Evolutionary conservation across 1,140 invertebrate genomes (phyloP).

Genomic region (Apis mellifera): Amel_HAv3.1 CM009934.2:9349001-9349500

Average conservation of each 20-base stretch:
- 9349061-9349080: not conserved
- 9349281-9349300: constrained; percentile 51
- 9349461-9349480: too few relatives aligned
- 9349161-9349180: constrained; percentile 8
- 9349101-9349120: constrained; percentile 17
- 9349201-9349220: constrained; percentile 34
- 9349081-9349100: constrained; percentile 15
- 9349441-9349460: too few relatives aligned
- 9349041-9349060: not conserved
- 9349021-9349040: constrained; percentile 23
- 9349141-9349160: not conserved
- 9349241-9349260: not conserved
- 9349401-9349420: too few relatives aligned
- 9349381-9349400: too few relatives aligned
- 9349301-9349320: constrained; percentile 22
- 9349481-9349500: too few relatives aligned
- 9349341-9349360: too few relatives aligned
- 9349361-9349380: too few relatives aligned
- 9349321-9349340: constrained; percentile 1
- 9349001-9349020: constrained; percentile 1
- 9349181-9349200: constrained; percentile 10
- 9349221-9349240: constrained; percentile 11
- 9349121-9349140: not conserved
- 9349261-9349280: not conserved
- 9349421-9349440: too few relatives aligned